Evolutionary conservation across 1,140 invertebrate species (phyloP).

Genomic region (Eumeta japonica): DNA sequence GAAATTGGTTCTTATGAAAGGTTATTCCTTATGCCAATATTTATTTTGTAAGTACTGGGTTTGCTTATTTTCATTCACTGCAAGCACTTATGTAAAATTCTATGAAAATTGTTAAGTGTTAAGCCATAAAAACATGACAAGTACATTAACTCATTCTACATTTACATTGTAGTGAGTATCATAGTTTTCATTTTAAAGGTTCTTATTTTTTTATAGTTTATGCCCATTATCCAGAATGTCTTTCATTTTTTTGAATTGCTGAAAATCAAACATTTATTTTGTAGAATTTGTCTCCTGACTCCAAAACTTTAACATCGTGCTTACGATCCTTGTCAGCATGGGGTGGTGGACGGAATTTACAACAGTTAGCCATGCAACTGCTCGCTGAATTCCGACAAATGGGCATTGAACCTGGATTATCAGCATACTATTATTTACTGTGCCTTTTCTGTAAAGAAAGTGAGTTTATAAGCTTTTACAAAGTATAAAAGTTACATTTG

Average conservation of each 20-base stretch:
- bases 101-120: background rate
- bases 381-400: conserved; percentile 71
- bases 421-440: conserved; percentile 73
- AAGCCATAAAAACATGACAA: no score
- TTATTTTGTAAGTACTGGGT: no score
- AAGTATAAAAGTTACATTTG: background rate
- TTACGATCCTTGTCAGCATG: conserved; percentile 56
- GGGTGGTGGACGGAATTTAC: conserved; percentile 58
- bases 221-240: no score
- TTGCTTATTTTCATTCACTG: no score
- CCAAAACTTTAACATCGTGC: conserved; percentile 72
- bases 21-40: no score
- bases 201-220: background rate
- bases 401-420: conserved; percentile 71
- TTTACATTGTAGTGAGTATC: background rate
- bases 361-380: conserved; percentile 58
- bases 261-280: no score
- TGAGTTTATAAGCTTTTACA: conserved; percentile 40
- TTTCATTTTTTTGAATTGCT: no score
- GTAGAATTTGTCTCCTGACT: conserved; percentile 63
- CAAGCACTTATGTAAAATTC: no score
- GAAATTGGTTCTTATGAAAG: no score
- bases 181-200: background rate
- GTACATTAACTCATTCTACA: no score
- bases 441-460: conserved; percentile 68